Evolutionary conservation across 37 sponge, comb jelly and placozoan species (phyloP), one percentile per base, ranked within the genome.

Genomic region (Aplysina aerophoba): DNA sequence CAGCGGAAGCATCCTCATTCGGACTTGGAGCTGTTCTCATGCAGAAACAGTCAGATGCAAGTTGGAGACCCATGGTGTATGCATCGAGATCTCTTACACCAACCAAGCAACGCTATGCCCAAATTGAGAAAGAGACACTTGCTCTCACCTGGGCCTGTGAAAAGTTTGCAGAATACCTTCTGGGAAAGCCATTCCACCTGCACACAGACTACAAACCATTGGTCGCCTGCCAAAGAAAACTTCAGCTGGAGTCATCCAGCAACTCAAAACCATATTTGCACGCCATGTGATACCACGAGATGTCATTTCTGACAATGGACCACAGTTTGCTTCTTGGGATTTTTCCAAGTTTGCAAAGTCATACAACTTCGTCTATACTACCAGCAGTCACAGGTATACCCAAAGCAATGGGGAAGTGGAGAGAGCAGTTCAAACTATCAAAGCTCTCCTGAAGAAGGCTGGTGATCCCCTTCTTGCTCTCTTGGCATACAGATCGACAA

Each of bases 321-420:
- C 93, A 16, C 90, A 92, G 65, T 92, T 59, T 59, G 37, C 65
- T 36, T 72, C 89, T 34, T 44, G 57, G 14, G 41, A 21, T 1
- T 92, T 73, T 75, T n/a, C 31, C 13, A 13, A 68, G 21, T 86
- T 89, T 81, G 68, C 85, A 27, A 66, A 83, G 44, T 55, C 11
- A 5, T 89, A 89, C 56, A 4, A 72, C 8, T 92, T 86, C 37
- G 31, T 38, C 11, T 90, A 92, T 68, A 56, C 59, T n/a, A 89
- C 87, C 13, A 84, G 82, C 55, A 87, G 93, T 50, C 93, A 90
- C 0, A 84, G 73, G 22, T 68, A 71, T 38, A 84, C 93, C 16
- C 89, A 89, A 67, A 55, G 81, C 21, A 92, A 92, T 68, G 93
- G 93, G 17, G 89, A 92, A 55, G 93, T 89, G 27, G 89, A 92